Conservation (phyloP, 2,113 vertebrate genomes). For the Anhinga anhinga region DNA sequence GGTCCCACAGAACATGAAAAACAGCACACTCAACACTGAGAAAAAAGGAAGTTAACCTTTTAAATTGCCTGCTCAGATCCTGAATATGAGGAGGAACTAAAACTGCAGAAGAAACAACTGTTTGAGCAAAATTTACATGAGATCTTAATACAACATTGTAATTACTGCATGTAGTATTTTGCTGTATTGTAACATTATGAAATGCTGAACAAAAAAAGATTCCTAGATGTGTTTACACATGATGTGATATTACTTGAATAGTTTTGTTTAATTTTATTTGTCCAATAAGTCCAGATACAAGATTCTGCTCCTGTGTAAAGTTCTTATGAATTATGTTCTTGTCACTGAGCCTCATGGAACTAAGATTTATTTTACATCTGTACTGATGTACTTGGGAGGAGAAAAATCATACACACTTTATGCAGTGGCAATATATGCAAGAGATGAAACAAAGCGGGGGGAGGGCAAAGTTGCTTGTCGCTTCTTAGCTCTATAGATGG, state of each 20-base stretch:
- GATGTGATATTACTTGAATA: neutral
- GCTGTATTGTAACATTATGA: neutral
- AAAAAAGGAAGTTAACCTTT: neutral
- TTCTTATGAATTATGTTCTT: neutral
- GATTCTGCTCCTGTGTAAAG: neutral
- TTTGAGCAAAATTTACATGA: neutral
- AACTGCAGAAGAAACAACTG: neutral
- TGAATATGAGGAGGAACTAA: neutral
- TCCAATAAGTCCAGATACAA: neutral
- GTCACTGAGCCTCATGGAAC: neutral
- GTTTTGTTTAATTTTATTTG: neutral
- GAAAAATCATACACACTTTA: neutral
- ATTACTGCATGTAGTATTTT: neutral
- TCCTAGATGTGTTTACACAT: neutral
- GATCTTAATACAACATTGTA: neutral
- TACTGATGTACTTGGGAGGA: neutral
- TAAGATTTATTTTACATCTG: neutral
- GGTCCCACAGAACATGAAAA: neutral
- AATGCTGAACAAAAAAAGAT: neutral
- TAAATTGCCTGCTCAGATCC: neutral
- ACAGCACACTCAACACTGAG: neutral
- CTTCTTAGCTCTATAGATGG: neutral
- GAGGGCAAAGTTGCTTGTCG: neutral
- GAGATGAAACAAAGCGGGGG: neutral
- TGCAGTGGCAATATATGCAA: neutral